Conservation (phyloP, 1,140 invertebrate species). For the Sitobion miscanthi region DNA sequence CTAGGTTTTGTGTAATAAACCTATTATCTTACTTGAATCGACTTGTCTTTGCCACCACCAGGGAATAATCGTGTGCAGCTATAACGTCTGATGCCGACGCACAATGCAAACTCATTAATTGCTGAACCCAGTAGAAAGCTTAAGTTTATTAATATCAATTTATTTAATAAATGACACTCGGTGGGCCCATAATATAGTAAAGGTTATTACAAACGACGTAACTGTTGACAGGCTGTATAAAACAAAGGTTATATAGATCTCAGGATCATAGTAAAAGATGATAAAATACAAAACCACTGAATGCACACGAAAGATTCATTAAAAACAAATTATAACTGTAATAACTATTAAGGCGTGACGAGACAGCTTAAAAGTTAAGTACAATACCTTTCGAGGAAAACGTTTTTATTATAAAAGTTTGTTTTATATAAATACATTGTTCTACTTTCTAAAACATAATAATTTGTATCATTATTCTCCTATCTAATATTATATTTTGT, state of each 20-base stretch:
- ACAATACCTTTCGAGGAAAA: background rate
- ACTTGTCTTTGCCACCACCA: too few relatives aligned
- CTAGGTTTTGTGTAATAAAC: background rate
- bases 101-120: background rate
- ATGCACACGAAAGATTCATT: background rate
- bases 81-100: background rate
- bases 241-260: background rate
- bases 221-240: background rate
- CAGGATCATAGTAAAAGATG: background rate
- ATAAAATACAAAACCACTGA: background rate
- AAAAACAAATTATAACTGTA: background rate
- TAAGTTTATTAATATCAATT: conserved; percentile 37
- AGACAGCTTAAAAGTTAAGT: background rate
- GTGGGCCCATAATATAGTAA: background rate
- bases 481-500: background rate
- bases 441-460: background rate
- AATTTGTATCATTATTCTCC: background rate
- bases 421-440: background rate
- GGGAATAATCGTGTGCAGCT: background rate
- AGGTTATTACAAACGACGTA: background rate
- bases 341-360: background rate
- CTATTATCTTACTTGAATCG: background rate
- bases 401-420: background rate
- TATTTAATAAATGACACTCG: conserved; percentile 20
- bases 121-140: background rate